These are phyloP conservation scores for Strix uralensis DNA, from an alignment of 2,113 vertebrate genomes.

Conservation along the genomic window DNA sequence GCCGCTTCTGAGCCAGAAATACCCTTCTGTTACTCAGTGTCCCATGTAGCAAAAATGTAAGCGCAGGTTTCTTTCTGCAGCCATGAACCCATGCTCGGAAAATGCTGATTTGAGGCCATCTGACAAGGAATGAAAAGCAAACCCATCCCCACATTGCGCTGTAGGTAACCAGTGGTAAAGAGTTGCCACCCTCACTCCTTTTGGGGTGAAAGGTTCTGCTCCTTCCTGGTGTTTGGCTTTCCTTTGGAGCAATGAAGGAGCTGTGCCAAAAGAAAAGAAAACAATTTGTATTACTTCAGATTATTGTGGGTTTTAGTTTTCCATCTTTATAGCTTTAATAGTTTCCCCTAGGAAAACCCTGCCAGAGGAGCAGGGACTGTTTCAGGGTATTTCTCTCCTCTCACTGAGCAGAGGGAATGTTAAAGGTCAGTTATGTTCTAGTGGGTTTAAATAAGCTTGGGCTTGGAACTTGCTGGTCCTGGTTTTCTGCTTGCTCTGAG, in stretches of 20 bases:
- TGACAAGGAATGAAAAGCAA: neutral
- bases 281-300: neutral
- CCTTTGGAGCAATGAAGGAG: neutral
- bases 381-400: neutral
- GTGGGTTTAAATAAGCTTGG: neutral
- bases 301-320: neutral
- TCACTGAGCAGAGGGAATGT: neutral
- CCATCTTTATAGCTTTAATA: neutral
- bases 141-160: neutral
- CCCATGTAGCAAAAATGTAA: neutral
- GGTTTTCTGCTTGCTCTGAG: neutral
- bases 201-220: neutral
- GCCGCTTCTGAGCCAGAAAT: conserved; percentile 19
- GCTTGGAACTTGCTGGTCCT: neutral
- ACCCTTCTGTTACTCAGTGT: conserved; percentile 12
- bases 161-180: neutral
- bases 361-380: neutral
- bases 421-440: neutral
- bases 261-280: neutral
- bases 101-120: neutral
- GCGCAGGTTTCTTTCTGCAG: neutral
- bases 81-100: neutral
- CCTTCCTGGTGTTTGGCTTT: neutral
- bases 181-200: rapidly evolving
- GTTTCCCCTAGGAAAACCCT: neutral